These are phyloP conservation scores for Leptodactylus fuscus DNA, from an alignment of 2,113 vertebrate species.

Conservation along the genomic window DNA sequence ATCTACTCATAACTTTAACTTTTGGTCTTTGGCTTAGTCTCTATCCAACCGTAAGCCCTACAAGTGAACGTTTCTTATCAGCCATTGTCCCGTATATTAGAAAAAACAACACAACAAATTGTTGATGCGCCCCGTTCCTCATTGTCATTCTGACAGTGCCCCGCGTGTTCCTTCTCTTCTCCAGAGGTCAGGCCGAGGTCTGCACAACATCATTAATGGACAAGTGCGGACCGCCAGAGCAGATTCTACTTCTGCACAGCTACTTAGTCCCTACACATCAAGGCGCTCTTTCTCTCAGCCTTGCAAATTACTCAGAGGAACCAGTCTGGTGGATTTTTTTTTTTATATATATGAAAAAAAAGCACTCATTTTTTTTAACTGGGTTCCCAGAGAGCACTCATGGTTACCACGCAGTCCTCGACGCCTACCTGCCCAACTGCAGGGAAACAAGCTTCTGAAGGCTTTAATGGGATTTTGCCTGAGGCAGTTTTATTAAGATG, in stretches of 20 bases:
- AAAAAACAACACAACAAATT: conserved; percentile 22
- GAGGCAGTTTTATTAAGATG: conserved; percentile 99
- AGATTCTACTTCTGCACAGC: conserved; percentile 62
- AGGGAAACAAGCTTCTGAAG: conserved; percentile 99
- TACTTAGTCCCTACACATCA: conserved; percentile 69
- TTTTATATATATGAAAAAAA: conserved; percentile 62
- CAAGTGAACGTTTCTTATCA: conserved; percentile 16
- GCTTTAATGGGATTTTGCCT: conserved; percentile 99
- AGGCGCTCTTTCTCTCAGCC: conserved; percentile 71
- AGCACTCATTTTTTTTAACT: conserved; percentile 77
- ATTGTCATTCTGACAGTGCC: conserved; percentile 74
- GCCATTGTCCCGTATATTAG: not conserved
- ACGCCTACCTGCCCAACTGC: conserved; percentile 97
- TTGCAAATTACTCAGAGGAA: conserved; percentile 85
- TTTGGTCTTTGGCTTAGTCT: not conserved
- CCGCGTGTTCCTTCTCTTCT: conserved; percentile 63
- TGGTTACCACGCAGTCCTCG: conserved; percentile 79
- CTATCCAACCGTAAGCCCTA: not conserved
- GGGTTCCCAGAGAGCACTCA: conserved; percentile 83
- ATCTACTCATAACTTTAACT: not conserved
- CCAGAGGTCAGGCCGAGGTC: conserved; percentile 76
- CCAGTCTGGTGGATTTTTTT: conserved; percentile 74
- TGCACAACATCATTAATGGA: conserved; percentile 70
- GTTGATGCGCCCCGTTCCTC: conserved; percentile 53
- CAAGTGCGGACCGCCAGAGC: conserved; percentile 59